phyloP scores from a whole-genome alignment of 2,113 vertebrate genomes.

The Saguinus midas region DNA sequence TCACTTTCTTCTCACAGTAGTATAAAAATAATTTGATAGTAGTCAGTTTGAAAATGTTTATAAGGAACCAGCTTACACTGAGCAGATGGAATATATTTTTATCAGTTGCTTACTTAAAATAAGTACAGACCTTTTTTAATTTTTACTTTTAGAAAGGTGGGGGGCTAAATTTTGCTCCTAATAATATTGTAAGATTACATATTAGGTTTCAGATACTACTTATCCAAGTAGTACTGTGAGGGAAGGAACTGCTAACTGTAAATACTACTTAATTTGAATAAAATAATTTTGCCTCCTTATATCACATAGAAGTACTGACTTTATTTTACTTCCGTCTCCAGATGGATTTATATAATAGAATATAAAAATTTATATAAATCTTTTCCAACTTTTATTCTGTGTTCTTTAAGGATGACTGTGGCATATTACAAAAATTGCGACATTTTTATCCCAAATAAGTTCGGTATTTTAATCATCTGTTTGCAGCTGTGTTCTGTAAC shows the following conservation, averaged over 20 bases:
- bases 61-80: constrained; percentile 20
- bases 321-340: background rate
- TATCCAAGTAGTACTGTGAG: background rate
- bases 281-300: constrained; percentile 5
- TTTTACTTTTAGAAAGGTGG: background rate
- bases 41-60: background rate
- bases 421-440: background rate
- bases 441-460: background rate
- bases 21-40: constrained; percentile 17
- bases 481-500: background rate
- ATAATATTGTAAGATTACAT: background rate
- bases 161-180: background rate
- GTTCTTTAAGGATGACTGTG: background rate
- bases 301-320: background rate
- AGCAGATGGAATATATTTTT: background rate
- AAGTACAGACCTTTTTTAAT: background rate
- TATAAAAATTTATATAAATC: background rate
- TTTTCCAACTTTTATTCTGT: background rate
- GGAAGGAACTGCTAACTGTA: background rate
- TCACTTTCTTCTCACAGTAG: background rate
- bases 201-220: background rate
- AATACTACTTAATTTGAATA: background rate
- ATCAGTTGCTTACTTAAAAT: constrained; percentile 1
- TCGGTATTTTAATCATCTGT: background rate
- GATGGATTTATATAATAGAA: constrained; percentile 8